Evolutionary conservation across 2,797 vertebrate species (phyloP).

Genomic region (Myotis planiceps): DNA sequence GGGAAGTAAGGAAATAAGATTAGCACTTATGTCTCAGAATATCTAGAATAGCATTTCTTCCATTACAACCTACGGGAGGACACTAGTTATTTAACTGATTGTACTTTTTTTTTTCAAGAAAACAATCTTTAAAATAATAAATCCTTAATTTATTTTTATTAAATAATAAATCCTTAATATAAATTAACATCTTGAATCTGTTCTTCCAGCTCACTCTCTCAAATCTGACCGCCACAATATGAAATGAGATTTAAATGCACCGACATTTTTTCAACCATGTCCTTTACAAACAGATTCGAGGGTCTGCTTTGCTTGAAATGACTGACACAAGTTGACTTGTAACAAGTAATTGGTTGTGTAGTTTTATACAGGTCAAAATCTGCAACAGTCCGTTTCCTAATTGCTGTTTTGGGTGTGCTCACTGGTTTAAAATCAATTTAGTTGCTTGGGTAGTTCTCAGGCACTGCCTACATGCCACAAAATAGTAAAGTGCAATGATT

Average conservation of each 20-base stretch:
- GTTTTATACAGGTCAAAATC: slow-evolving; percentile 84
- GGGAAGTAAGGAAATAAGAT: background rate
- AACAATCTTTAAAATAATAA: background rate
- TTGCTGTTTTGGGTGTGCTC: slow-evolving; percentile 80
- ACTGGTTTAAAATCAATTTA: slow-evolving; percentile 84
- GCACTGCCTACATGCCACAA: slow-evolving; percentile 52
- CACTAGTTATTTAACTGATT: background rate
- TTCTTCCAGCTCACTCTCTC: slow-evolving; percentile 5
- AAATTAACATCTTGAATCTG: slow-evolving; percentile 40
- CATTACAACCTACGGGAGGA: background rate
- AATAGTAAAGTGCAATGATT: slow-evolving; percentile 66
- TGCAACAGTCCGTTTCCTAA: slow-evolving; percentile 76
- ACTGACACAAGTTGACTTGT: slow-evolving; percentile 66
- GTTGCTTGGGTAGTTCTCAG: slow-evolving; percentile 67
- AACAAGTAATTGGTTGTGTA: slow-evolving; percentile 80
- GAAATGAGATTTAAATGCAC: slow-evolving; percentile 9
- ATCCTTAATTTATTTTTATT: background rate
- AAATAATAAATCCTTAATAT: background rate
- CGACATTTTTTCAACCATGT: slow-evolving; percentile 38
- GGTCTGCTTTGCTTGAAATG: slow-evolving; percentile 65
- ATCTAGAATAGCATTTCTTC: background rate
- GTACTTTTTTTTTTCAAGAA: background rate
- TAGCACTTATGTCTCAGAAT: background rate
- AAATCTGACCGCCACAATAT: slow-evolving; percentile 42
- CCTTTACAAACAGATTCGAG: slow-evolving; percentile 53